Conservation (phyloP, 2,797 vertebrate species). For the Tangara arthus region DNA sequence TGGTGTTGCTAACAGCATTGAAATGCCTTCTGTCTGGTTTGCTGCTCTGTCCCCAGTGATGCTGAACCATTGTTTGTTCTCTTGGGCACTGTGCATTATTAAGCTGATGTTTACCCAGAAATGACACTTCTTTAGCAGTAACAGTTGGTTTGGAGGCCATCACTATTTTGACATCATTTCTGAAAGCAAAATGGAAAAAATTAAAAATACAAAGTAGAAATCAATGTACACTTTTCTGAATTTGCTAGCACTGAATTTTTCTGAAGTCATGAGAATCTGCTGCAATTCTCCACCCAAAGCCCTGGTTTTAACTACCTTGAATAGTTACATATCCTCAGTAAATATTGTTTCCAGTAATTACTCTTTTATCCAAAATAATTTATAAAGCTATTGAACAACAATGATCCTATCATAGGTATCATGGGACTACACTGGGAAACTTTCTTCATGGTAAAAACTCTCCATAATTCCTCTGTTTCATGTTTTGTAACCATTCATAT, state of each 20-base stretch:
- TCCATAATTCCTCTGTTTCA: background rate
- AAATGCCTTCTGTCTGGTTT: background rate
- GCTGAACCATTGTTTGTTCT: background rate
- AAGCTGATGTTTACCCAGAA: background rate
- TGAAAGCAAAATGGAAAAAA: background rate
- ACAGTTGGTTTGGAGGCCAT: background rate
- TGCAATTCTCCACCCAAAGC: background rate
- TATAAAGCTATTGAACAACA: background rate
- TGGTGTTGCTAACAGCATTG: background rate
- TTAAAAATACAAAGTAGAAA: background rate
- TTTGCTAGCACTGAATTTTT: background rate
- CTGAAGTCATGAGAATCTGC: background rate
- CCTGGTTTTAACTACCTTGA: background rate
- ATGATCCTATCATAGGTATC: background rate
- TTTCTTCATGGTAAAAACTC: background rate
- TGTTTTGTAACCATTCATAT: background rate
- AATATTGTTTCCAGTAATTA: background rate
- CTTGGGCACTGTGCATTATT: background rate
- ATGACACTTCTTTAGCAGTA: background rate
- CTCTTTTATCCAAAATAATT: background rate
- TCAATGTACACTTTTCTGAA: background rate
- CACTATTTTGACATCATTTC: background rate
- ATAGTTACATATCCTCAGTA: background rate
- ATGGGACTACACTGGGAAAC: background rate
- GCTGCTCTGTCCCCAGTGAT: background rate